Conservation (phyloP, 2,113 vertebrate species). For the Nothoprocta perdicaria region DNA sequence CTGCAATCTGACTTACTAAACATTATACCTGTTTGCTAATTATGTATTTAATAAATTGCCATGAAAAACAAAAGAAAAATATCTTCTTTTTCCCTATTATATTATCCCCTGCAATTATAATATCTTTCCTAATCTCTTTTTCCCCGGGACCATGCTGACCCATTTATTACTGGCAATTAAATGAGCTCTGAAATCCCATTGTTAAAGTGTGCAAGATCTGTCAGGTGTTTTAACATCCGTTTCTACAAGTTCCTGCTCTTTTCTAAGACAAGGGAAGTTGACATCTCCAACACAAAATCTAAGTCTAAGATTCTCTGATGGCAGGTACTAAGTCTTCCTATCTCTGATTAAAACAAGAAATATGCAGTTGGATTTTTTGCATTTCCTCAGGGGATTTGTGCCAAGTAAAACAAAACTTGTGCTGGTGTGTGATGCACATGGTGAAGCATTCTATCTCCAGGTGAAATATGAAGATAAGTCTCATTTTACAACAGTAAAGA, state of each 20-base stretch:
- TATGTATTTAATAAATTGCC: not conserved
- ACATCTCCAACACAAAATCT: not conserved
- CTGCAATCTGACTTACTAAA: not conserved
- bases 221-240: not conserved
- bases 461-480: not conserved
- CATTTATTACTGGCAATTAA: not conserved
- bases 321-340: not conserved
- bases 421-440: not conserved
- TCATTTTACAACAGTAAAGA: not conserved
- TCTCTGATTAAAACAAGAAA: not conserved
- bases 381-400: not conserved
- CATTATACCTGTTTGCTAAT: not conserved
- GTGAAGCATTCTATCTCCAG: not conserved
- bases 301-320: not conserved
- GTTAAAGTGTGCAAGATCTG: not conserved
- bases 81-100: not conserved
- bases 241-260: not conserved
- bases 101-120: not conserved
- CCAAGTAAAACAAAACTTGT: not conserved
- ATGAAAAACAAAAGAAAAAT: not conserved
- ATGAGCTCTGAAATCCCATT: not conserved
- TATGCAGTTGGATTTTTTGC: not conserved
- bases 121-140: not conserved
- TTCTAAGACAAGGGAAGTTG: not conserved
- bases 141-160: not conserved